Evolutionary conservation across 1,140 invertebrate species (phyloP), one percentile per base, ranked within the genome.

Genomic region (Drosophila neocordata): DNA sequence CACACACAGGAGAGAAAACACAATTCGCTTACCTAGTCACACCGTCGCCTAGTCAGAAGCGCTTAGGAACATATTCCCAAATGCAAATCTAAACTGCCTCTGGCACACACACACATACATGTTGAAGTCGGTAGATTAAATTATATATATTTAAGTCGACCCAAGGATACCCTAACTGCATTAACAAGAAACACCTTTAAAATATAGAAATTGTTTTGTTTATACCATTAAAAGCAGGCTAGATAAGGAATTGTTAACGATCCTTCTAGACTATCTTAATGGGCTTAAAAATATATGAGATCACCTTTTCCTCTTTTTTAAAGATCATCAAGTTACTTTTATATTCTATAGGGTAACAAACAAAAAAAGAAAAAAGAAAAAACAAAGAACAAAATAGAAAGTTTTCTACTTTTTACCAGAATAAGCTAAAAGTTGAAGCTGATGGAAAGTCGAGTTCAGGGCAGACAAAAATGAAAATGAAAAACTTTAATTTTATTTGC

Each of bases 81-180:
- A 85, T 85, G 81, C 81, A 85, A 85, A 85, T 85, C 81, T 87
- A 85, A 85, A 77, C 73, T 85, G 82, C 77, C 69, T 64, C 24
- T 87, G 67, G 81, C 76, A 61, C 52, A 58, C 52, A 65, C 58
- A 58, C 67, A 60, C 37, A 67, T 20, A 63, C n/a, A 38, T 20
- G 31, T 20, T 63, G 8, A 73, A 35, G 61, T 48, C 9, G 9
- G 41, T 20, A 48, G 41, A 20, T 31, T 31, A 1, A 20, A 48
- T 48, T 48, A 9, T 8, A 55, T 27, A 58, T n/a, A 15, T n/a
- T 34, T 24, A 9, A 12, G 34, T 22, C 57, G 13, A n/a, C 34
- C 11, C 20, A 0, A 1, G 4, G 6, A 9, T 48, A 48, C 41
- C 18, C 15, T 44, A 2, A 2, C 37, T 11, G 2, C 1, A 44